Percentiles rank a stretch among this genome's conserved stretches.
These are phyloP conservation scores for Synanthedon andrenaeformis DNA, from an alignment of 2,888 invertebrate genomes.

Conservation along the genomic window DNA sequence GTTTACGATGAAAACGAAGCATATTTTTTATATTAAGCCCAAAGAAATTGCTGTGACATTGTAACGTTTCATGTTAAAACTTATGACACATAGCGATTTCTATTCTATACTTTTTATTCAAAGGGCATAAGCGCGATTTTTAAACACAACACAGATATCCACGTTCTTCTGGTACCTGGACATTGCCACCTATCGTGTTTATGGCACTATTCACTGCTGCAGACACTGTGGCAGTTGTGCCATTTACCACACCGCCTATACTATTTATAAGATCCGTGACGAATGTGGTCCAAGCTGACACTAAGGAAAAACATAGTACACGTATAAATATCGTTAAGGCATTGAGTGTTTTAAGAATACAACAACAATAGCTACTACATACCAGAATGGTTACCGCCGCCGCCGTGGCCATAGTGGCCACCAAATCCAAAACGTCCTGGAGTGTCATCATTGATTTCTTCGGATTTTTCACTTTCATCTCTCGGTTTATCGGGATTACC, in stretches of 20 bases:
- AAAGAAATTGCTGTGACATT: too few species aligned
- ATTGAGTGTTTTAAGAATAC: not conserved
- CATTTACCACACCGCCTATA: slow-evolving; percentile 45
- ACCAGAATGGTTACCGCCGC: slow-evolving; percentile 8
- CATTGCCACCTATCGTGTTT: slow-evolving; percentile 48
- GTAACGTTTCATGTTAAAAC: too few species aligned
- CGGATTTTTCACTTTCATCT: slow-evolving; percentile 13
- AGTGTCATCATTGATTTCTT: slow-evolving; percentile 13
- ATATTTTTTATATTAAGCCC: too few species aligned
- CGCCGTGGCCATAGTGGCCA: slow-evolving; percentile 10
- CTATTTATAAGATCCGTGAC: slow-evolving; percentile 46
- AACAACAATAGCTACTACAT: not conserved
- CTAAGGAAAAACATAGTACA: slow-evolving; percentile 19
- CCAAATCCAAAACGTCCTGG: slow-evolving; percentile 9
- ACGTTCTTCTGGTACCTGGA: slow-evolving; percentile 36
- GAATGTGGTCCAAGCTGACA: slow-evolving; percentile 45
- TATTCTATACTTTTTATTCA: too few species aligned
- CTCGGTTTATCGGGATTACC: slow-evolving; percentile 32
- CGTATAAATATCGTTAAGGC: not conserved
- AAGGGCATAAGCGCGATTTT: too few species aligned
- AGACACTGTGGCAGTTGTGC: slow-evolving; percentile 33
- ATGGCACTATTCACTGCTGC: slow-evolving; percentile 47
- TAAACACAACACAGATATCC: not conserved
- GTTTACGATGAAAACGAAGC: too few species aligned
- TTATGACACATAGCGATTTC: too few species aligned